Evolutionary conservation across 2,888 invertebrate species (phyloP), one percentile per base, ranked within the genome.

Genomic region (Athrips mouffetella): DNA sequence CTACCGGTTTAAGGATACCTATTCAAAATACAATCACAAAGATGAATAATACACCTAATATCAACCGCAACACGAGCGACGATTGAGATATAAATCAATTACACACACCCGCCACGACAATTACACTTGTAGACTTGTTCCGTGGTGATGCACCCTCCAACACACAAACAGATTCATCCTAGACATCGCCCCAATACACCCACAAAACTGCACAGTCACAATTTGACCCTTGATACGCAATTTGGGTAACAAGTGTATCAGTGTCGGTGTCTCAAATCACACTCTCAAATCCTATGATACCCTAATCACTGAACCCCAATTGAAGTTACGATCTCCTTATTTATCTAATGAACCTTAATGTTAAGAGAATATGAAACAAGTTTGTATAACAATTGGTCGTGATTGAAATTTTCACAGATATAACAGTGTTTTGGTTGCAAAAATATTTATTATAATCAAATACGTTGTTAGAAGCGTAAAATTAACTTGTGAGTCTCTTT

Each of bases 81-180:
- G 62, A 60, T 59, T 60, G 56, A 59, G 54, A 70, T 73, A 79
- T 82, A 81, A 82, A 82, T 83, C 81, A 81, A 80, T 83, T 83
- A 80, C 70, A 50, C 57, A 65, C 80, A 79, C 76, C 79, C 76
- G 76, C 75, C 65, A 67, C 76, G 73, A 80, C 76, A 73, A 79
- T 78, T 76, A 80, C 78, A 80, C 79, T 80, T 74, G 78, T 76
- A 73, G 77, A 75, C 72, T 79, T 76, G 74, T 76, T 68, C 71
- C 63, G 71, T 73, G 72, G 73, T 73, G 72, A 73, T 76, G 71
- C 70, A 58, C 65, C 64, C 31, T 47, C 51, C 37, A 65, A 63
- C 60, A 61, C 62, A 58, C 50, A 48, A 54, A 35, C 50, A 20
- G 10, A 49, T 30, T 33, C 37, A 37, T 6, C 37, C 8, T 21